phyloP scores from a whole-genome alignment of 2,888 invertebrate species.

The Epistrophe eligans region DNA sequence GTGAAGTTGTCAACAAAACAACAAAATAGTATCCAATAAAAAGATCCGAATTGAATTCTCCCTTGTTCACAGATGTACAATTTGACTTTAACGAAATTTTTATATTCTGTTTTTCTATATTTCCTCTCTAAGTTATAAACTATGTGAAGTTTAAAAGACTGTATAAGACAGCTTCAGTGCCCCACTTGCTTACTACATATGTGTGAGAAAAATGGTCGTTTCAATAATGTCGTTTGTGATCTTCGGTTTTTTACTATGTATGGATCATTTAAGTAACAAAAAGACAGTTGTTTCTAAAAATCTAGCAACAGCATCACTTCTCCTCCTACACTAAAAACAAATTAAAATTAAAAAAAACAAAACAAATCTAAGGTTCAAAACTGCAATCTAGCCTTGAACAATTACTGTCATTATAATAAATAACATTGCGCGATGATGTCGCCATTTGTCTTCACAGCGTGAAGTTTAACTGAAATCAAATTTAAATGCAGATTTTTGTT shows the following conservation, averaged over 20 bases:
- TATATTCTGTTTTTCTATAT: no score
- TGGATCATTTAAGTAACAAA: background rate
- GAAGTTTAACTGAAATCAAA: background rate
- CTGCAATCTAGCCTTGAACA: background rate
- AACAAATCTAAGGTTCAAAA: background rate
- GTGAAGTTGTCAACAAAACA: no score
- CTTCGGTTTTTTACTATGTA: background rate
- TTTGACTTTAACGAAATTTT: no score
- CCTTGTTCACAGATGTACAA: no score
- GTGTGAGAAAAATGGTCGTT: background rate
- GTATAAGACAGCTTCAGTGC: no score
- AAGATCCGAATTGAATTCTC: no score
- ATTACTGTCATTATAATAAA: conserved; percentile 8
- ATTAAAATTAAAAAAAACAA: background rate
- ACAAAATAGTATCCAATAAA: no score
- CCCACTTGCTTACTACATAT: no score
- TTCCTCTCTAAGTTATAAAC: no score
- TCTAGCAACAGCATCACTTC: background rate
- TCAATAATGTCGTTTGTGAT: background rate
- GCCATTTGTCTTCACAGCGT: conserved; percentile 5
- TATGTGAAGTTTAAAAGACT: no score
- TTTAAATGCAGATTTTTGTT: conserved; percentile 9
- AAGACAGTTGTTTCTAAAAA: background rate
- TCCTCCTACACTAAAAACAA: background rate
- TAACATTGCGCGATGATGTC: background rate